Conservation (phyloP, 2,797 vertebrate species). For the Oreochromis grahami region DNA sequence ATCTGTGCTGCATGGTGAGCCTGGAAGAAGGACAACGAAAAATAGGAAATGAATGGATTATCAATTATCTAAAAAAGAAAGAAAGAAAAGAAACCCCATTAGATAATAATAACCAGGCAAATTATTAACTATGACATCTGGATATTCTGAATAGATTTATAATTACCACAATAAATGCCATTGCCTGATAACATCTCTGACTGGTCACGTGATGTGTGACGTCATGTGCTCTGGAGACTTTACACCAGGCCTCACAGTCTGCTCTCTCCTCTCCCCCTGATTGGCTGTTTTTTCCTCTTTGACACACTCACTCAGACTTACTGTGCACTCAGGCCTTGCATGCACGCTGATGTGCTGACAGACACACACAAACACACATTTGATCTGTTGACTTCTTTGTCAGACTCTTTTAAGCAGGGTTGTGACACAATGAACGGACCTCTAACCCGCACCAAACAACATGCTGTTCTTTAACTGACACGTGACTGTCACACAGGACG, state of each 20-base stretch:
- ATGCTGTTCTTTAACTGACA: not conserved
- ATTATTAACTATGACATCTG: not conserved
- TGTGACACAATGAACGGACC: not conserved
- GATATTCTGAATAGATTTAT: not conserved
- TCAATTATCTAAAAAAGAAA: not conserved
- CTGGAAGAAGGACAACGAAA: conserved; percentile 55
- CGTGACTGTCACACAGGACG: not conserved
- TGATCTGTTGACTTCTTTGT: not conserved
- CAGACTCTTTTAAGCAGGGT: not conserved
- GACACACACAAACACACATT: not conserved
- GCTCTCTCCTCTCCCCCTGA: not conserved
- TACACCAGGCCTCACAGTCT: not conserved
- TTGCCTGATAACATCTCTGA: not conserved
- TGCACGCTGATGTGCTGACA: not conserved
- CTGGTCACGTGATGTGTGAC: not conserved
- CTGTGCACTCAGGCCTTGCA: not conserved
- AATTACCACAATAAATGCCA: not conserved
- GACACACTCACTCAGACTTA: not conserved
- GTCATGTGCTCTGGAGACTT: not conserved
- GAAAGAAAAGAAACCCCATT: fast-evolving
- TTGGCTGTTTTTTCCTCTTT: not conserved
- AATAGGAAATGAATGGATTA: not conserved
- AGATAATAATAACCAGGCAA: not conserved
- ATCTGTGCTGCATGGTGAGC: conserved; percentile 83
- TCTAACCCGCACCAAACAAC: not conserved